Evolutionary conservation across 2,888 invertebrate genomes (phyloP).

Genomic region (Tetragonula carbonaria): DNA sequence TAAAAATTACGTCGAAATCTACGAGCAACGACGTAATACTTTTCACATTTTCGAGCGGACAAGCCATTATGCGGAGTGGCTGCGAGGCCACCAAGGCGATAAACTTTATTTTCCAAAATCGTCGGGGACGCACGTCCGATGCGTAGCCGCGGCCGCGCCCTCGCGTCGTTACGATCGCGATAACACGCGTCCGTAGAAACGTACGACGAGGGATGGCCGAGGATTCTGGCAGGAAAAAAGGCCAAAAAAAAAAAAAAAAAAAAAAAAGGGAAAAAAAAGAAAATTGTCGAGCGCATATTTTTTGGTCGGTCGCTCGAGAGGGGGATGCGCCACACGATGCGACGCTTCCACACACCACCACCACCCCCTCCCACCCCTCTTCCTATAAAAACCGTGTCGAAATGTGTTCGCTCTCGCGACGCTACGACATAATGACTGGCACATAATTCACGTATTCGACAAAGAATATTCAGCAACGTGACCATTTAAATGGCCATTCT

Average conservation of each 20-base stretch:
- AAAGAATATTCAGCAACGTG: conserved; percentile 15
- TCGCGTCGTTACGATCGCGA: conserved; percentile 69
- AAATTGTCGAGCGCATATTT: conserved; percentile 61
- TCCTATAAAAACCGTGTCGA: conserved; percentile 54
- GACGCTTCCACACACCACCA: conserved; percentile 37
- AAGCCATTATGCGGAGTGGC: conserved; percentile 64
- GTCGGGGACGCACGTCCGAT: conserved; percentile 63
- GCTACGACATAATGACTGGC: conserved; percentile 37
- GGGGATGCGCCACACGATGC: conserved; percentile 19
- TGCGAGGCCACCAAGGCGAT: conserved; percentile 67
- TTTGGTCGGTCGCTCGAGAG: conserved; percentile 21
- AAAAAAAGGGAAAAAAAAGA: neutral
- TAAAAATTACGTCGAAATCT: conserved; percentile 71
- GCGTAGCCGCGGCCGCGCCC: conserved; percentile 47
- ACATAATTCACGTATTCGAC: conserved; percentile 57
- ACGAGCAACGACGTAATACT: conserved; percentile 64
- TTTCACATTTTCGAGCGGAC: conserved; percentile 63
- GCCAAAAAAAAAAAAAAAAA: conserved; percentile 21
- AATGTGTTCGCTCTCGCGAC: conserved; percentile 45
- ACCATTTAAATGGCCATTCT: conserved; percentile 21
- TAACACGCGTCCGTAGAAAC: conserved; percentile 72
- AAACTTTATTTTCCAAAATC: conserved; percentile 74
- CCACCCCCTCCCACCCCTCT: neutral
- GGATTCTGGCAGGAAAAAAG: conserved; percentile 52
- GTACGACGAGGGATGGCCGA: conserved; percentile 67